These are phyloP conservation scores for Diplazon laetatorius DNA, from an alignment of 2,888 invertebrate genomes.

Conservation along the genomic window DNA sequence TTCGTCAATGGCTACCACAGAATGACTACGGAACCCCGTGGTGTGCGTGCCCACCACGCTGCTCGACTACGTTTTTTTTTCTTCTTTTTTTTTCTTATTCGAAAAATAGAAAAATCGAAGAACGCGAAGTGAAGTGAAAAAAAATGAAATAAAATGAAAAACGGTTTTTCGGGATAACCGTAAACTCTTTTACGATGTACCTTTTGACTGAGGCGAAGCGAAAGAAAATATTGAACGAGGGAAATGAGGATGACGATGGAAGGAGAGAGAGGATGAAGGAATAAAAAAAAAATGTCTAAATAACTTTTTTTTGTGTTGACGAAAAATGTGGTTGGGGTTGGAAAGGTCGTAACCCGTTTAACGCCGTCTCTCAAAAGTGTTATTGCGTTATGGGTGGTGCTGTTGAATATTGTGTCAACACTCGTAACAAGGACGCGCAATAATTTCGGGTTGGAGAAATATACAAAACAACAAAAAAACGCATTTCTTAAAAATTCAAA, in stretches of 20 bases:
- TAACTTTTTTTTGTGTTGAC: background rate
- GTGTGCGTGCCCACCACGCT: too few relatives aligned
- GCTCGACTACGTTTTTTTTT: too few relatives aligned
- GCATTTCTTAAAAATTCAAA: background rate
- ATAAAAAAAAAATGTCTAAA: background rate
- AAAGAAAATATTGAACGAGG: too few relatives aligned
- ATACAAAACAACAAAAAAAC: background rate
- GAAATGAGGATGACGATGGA: too few relatives aligned
- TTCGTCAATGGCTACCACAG: too few relatives aligned
- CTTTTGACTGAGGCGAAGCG: background rate
- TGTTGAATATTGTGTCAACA: background rate
- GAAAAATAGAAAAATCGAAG: too few relatives aligned
- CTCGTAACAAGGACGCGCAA: background rate
- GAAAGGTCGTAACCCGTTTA: slow-evolving; percentile 13
- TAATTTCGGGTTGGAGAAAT: background rate
- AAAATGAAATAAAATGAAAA: background rate
- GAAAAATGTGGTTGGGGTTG: slow-evolving; percentile 9
- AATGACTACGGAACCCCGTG: too few relatives aligned
- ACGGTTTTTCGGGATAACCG: background rate
- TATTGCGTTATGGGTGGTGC: background rate
- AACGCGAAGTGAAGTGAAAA: too few relatives aligned
- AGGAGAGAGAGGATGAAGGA: background rate
- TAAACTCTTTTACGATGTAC: slow-evolving; percentile 21
- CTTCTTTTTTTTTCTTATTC: too few relatives aligned
- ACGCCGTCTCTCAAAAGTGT: background rate